Evolutionary conservation across 2,888 invertebrate genomes (phyloP).

Genomic region (Tholera decimalis): DNA sequence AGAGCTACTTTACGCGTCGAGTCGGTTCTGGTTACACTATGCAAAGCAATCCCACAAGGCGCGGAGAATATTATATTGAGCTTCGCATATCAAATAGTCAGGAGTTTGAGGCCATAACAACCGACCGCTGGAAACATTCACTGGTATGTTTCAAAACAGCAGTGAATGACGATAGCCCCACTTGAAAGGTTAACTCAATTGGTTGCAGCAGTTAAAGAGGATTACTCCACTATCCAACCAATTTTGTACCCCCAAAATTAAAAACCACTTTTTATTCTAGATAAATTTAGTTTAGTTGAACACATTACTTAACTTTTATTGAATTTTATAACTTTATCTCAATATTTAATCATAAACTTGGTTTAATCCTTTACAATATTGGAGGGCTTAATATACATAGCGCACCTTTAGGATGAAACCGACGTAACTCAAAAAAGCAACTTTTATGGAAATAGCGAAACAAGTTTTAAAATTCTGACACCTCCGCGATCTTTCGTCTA

Average conservation of each 20-base stretch:
- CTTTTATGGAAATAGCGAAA: too few relatives aligned
- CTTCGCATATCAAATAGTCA: not conserved
- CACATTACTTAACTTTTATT: too few relatives aligned
- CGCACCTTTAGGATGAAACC: too few relatives aligned
- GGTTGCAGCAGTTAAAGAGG: slow-evolving; percentile 6
- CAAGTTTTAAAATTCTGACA: too few relatives aligned
- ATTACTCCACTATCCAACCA: slow-evolving; percentile 8
- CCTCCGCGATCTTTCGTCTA: too few relatives aligned
- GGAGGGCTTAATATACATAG: too few relatives aligned
- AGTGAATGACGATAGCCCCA: not conserved
- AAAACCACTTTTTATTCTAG: too few relatives aligned
- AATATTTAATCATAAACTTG: too few relatives aligned
- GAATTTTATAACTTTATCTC: too few relatives aligned
- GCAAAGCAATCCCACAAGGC: not conserved
- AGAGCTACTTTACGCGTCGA: not conserved
- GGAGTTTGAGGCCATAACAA: not conserved
- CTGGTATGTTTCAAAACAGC: slow-evolving; percentile 2
- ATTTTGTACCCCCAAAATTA: slow-evolving; percentile 7
- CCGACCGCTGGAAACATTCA: not conserved
- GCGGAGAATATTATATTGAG: not conserved
- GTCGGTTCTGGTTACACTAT: not conserved
- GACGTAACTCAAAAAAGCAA: too few relatives aligned
- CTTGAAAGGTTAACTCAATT: slow-evolving; percentile 4
- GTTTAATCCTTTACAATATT: too few relatives aligned
- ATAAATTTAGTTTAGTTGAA: too few relatives aligned